Percentiles rank a stretch among this genome's conserved stretches.
Conservation (phyloP, 2,888 invertebrate species). For the Kryphioiulus occultus region DNA sequence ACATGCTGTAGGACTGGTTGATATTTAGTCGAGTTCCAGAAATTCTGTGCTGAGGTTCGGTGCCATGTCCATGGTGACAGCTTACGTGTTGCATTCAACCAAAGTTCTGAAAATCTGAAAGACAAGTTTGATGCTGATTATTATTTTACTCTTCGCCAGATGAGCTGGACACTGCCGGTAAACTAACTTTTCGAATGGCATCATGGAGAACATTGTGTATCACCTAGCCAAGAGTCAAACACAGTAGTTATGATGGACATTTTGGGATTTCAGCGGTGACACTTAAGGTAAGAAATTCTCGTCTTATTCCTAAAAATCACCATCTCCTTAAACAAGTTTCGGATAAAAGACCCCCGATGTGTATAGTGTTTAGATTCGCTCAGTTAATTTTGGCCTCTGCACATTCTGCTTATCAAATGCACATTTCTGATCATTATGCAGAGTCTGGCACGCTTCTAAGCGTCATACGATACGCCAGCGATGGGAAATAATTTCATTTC, state of each 20-base stretch:
- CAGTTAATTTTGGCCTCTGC: conserved; percentile 41
- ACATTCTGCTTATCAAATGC: conserved; percentile 38
- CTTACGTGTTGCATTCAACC: too few species aligned
- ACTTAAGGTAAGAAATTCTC: neutral
- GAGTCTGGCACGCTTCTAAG: neutral
- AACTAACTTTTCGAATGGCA: neutral
- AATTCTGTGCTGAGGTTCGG: neutral
- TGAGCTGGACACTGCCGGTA: neutral
- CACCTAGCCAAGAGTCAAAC: neutral
- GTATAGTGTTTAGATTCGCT: conserved; percentile 37
- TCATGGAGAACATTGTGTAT: neutral
- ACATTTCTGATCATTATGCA: conserved; percentile 37
- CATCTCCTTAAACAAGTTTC: neutral
- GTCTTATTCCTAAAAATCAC: neutral
- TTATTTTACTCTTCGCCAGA: neutral
- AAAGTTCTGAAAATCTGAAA: too few species aligned
- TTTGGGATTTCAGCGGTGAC: neutral
- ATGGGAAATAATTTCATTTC: conserved; percentile 40
- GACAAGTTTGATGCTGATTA: neutral
- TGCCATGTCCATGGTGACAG: neutral
- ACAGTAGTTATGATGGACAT: neutral
- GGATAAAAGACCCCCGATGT: neutral
- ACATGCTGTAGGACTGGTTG: neutral
- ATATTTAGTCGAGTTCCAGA: neutral
- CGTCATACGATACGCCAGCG: neutral